Base-by-base conservation (phyloP, 2,888 invertebrate species). In the Gastracanthus pulcherrimus region DNA sequence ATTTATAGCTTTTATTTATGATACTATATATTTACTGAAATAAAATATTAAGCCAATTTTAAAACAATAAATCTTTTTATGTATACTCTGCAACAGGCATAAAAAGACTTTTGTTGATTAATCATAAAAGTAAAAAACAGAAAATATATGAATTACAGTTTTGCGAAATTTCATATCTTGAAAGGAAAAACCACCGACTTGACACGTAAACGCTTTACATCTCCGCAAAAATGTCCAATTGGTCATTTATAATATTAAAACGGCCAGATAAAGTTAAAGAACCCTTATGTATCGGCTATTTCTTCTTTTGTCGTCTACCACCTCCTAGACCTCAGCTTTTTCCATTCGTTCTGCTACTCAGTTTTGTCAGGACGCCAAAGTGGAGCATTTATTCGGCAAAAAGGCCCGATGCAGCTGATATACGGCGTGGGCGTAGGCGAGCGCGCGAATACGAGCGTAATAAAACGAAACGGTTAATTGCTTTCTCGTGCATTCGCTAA, bases 401-500 rank as follows among this genome's bases (percentile, higher is more conserved):
- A 75, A 69, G 38, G 11, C 29, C 51, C 19, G 3, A 26, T 13
- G 5, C n/a, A 62, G 72, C 55, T 67, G 74, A 74, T 80, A 41
- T 80, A 74, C 79, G 60, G 36, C 36, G 70, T 29, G 58, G 51
- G 34, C 16, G 29, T 19, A 19, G 16, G 71, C 5, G 51, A 11
- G 23, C 13, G 38, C 29, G 58, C 36, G 76, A 74, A 29, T 58
- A 45, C 41, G 51, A 23, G 69, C 74, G 70, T 70, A 76, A 82
- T 82, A 75, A 75, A 82, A 79, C 36, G 78, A 75, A 78, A 75
- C 48, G 75, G 70, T 58, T 79, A 67, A 82, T 82, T 75, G 71
- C 76, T 76, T 79, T 66, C 69, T 29, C 62, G 62, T 55, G 72
- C 74, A 45, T 58, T 72, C 48, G 62, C 51, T 64, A 70, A 51